Base-by-base conservation (phyloP, 2,888 invertebrate species). In the Luperina testacea region DNA sequence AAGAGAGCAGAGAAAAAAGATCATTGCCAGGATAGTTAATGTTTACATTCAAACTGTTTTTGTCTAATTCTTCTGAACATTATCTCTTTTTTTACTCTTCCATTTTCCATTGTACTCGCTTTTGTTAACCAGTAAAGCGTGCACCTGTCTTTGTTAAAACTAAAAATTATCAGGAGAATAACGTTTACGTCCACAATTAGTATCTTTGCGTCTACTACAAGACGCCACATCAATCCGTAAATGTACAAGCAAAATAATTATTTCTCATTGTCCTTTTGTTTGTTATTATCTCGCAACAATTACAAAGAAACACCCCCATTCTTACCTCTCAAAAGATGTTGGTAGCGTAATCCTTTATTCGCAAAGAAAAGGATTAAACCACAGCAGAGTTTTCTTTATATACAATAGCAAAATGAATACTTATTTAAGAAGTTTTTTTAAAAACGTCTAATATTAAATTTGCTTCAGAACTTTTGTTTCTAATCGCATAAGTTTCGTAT, bases 181-280 rank as follows among this genome's bases (percentile, higher is more conserved):
- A 89, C 85, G 85, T 87, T 89, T 89, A 86, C 89, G 75, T 86
- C 63, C 48, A 86, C 90, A 90, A 93, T 92, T 91, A 92, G 89
- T 86, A 89, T 90, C 88, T 91, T 92, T 91, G 88, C 88, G 90
- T 92, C 91, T 90, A 87, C 82, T 86, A 82, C 82, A 84, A 91
- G 90, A 90, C 84, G 88, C 88, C 87, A 85, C 75, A 77, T 86
- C 88, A 89, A 83, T 83, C 88, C 84, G 83, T 91, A 92, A 92
- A 91, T 84, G 89, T 87, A 88, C 85, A 88, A 86, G 84, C 84
- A 78, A 92, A 92, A 91, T 90, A 90, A 92, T 93, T 91, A 92
- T 91, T 91, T 87, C 85, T 90, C 89, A 92, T 94, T 94, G 92
- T 93, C 86, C 88, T 84, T 91, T 92, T 93, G 92, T 93, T 93